A percentile compares a stretch with the other conserved stretches of the same genome.
These are phyloP conservation scores for Aphelocoma coerulescens DNA, from an alignment of 2,113 vertebrate species.

Conservation along the genomic window DNA sequence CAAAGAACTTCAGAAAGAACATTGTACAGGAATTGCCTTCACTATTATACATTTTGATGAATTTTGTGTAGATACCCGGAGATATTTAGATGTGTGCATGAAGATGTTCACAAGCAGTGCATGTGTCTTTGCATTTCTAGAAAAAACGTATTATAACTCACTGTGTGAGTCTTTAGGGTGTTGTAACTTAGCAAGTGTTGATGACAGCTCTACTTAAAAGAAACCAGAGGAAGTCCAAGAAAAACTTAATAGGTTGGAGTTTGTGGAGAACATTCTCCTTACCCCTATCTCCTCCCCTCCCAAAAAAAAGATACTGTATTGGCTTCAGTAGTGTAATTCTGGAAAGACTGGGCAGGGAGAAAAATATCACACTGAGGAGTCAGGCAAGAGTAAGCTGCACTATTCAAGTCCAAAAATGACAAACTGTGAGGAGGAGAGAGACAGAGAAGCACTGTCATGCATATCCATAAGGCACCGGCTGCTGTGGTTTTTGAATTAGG, in stretches of 20 bases:
- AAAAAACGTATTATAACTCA: background rate
- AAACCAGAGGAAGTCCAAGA: background rate
- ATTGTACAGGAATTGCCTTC: background rate
- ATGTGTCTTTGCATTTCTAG: background rate
- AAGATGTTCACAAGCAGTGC: background rate
- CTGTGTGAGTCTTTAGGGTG: background rate
- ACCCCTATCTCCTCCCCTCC: background rate
- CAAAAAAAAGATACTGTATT: background rate
- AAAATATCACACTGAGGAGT: background rate
- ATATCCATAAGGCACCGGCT: background rate
- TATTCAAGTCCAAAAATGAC: constrained; percentile 6
- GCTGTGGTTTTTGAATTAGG: constrained; percentile 13
- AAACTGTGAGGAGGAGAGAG: background rate
- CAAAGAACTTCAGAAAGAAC: background rate
- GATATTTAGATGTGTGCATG: background rate
- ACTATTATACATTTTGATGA: background rate
- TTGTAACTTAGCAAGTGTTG: background rate
- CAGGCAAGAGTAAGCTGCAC: background rate
- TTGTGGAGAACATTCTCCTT: background rate
- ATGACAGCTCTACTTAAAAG: constrained; percentile 14
- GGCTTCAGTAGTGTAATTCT: background rate
- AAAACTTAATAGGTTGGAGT: background rate
- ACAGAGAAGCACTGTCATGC: background rate
- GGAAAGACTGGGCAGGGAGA: background rate
- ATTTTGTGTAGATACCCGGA: background rate